These are phyloP conservation scores for Silurus meridionalis DNA, from an alignment of 2,113 vertebrate genomes.

Conservation along the genomic window DNA sequence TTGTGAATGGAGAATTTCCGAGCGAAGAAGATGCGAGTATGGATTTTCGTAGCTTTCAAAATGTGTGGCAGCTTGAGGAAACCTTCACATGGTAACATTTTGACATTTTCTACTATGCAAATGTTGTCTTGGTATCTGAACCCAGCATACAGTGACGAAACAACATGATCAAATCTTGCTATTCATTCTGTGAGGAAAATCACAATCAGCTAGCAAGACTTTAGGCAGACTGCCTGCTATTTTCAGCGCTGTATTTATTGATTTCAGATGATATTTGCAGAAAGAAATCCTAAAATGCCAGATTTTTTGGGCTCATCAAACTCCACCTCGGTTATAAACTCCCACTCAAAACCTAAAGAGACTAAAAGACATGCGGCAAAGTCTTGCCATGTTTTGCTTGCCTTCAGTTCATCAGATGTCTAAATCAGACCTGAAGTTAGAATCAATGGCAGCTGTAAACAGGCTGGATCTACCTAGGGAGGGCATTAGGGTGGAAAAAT, in stretches of 20 bases:
- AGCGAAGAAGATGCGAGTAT: background rate
- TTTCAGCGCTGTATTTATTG: background rate
- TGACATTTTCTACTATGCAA: background rate
- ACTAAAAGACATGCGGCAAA: background rate
- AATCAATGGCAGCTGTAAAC: too few species aligned
- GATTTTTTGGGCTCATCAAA: background rate
- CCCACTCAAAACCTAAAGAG: background rate
- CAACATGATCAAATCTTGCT: background rate
- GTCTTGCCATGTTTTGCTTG: background rate
- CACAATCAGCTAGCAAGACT: background rate
- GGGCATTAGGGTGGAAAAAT: background rate
- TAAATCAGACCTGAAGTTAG: background rate
- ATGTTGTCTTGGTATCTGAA: background rate
- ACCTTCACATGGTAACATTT: background rate
- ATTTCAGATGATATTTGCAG: background rate
- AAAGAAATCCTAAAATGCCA: background rate
- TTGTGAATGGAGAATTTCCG: background rate
- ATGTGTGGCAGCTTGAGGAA: background rate
- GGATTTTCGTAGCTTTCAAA: background rate
- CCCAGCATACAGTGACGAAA: background rate
- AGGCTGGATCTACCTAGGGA: background rate
- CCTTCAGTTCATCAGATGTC: background rate
- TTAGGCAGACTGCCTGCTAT: background rate
- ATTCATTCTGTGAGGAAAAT: background rate
- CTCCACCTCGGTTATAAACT: background rate